Evolutionary conservation across 2,797 vertebrate genomes (phyloP), one percentile per base, ranked within the genome.

Genomic region (Sarcoramphus papa): DNA sequence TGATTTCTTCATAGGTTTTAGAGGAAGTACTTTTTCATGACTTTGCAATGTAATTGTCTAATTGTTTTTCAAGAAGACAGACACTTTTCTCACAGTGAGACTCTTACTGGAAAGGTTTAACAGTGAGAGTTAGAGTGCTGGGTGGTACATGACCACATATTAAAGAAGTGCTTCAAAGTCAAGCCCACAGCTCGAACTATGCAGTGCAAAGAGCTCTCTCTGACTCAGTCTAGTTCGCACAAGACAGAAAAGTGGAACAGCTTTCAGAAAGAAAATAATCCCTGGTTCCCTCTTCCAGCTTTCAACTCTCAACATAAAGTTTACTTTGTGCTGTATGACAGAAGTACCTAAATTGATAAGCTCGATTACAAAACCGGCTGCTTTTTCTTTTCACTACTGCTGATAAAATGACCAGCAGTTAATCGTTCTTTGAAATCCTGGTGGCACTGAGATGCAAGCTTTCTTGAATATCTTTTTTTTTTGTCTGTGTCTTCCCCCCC

Each of bases 1-100:
- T 83, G 56, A 83, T 96, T 94, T 94, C 92, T 96, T 93, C 50
- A 43, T 76, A 88, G 63, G 68, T 89, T 96, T 95, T 77, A 88
- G 45, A 96, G 84, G 84, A 95, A 95, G 75, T 72, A 82, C 20
- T 83, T 96, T 94, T 91, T 93, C 86, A 91, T 94, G 84, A 92
- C 68, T 95, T 92, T 85, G 81, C 70, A 76, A 24, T 69, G 81
- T 75, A 77, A 88, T 92, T 95, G 81, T 57, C 47, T 91, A 89
- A 83, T 92, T 90, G 69, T 93, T 97, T 95, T 92, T 90, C 69
- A 91, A 93, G 86, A 75, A 94, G 92, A 59, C 40, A 79, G 74
- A 17, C 12, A 37, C 51, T 92, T 76, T 86, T 41, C 47, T 65
- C 41, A 28, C 14, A 62, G 43, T 70, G 53, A 91, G 57, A 12